A percentile compares a stretch with the other conserved stretches of the same genome.
Evolutionary conservation across 2,888 invertebrate genomes (phyloP).

Genomic region (Salpingus planirostris): DNA sequence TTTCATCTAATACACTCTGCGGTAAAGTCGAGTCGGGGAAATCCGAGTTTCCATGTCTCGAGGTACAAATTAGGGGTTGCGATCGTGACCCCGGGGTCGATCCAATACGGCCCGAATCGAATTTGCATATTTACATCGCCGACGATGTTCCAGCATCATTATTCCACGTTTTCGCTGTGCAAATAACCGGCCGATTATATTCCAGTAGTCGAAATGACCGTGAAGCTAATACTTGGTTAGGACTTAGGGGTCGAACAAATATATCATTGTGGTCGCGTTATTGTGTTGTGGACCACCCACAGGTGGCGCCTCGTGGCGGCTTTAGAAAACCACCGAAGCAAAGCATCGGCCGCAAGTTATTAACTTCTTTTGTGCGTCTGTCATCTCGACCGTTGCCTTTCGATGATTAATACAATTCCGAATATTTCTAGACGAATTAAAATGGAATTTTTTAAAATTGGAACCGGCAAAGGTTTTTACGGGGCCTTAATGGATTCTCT

Average conservation of each 20-base stretch:
- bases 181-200: no score
- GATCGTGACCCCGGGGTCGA: no score
- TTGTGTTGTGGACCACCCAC: constrained; percentile 22
- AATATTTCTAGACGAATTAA: constrained; percentile 14
- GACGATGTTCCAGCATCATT: background rate
- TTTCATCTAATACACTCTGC: no score
- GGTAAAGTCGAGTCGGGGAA: no score
- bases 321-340: constrained; percentile 19
- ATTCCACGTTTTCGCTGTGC: no score
- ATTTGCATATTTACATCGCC: no score
- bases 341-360: constrained; percentile 23
- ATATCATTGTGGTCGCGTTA: constrained; percentile 5
- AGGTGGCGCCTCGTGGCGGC: constrained; percentile 23
- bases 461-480: no score
- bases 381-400: constrained; percentile 21
- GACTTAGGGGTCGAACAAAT: constrained; percentile 8
- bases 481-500: no score
- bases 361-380: constrained; percentile 30
- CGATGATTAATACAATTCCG: constrained; percentile 26
- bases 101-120: background rate
- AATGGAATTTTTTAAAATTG: constrained; percentile 11
- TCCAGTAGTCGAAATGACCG: no score
- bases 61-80: no score
- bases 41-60: no score
- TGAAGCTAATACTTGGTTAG: no score